Base-by-base conservation (phyloP, 2,888 invertebrate species). In the Platerodrilus igneus region DNA sequence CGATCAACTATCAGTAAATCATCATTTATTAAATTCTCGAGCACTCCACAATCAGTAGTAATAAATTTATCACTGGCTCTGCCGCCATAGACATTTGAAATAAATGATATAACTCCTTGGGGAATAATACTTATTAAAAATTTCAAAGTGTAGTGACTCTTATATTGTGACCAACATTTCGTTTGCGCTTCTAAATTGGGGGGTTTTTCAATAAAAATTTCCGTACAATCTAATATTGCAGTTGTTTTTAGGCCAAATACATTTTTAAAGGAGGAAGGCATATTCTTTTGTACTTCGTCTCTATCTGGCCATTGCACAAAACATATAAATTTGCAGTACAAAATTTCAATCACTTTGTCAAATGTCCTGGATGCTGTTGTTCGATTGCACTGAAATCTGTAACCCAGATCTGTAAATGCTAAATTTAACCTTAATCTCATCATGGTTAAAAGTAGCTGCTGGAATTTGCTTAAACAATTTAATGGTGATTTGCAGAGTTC, bases 91-190 rank as follows among this genome's bases (percentile, higher is more conserved):
- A n/a, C n/a, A n/a, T n/a, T n/a, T n/a, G n/a, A n/a, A n/a, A n/a
- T n/a, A n/a, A n/a, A n/a, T n/a, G n/a, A n/a, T n/a, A n/a, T n/a
- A n/a, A n/a, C n/a, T 19, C 19, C 7, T 19, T 7, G 4, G 4
- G 25, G 34, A 13, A 14, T 26, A 34, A 34, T 34, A n/a, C 26
- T 26, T 18, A 34, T 34, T 10, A 26, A 23, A 33, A 33, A 23
- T 23, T 33, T 33, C 18, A 33, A 10, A 3, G 33, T 23, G 14
- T 34, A 16, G 16, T 34, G 34, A 11, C 26, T 17, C 11, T 34
- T 26, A 17, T 34, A 14, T 16, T 5, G 14, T 3, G 32, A 32
- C 21, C 32, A 20, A 4, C 21, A 21, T 32, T 32, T 20, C 8
- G 18, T 20, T 4, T 19, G n/a, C 20, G 30, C 29, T 13, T 26